A percentile compares a stretch with the other conserved stretches of the same genome.
phyloP scores from a whole-genome alignment of 37 sponge, comb jelly and placozoan genomes.

The Sycon ciliatum region DNA sequence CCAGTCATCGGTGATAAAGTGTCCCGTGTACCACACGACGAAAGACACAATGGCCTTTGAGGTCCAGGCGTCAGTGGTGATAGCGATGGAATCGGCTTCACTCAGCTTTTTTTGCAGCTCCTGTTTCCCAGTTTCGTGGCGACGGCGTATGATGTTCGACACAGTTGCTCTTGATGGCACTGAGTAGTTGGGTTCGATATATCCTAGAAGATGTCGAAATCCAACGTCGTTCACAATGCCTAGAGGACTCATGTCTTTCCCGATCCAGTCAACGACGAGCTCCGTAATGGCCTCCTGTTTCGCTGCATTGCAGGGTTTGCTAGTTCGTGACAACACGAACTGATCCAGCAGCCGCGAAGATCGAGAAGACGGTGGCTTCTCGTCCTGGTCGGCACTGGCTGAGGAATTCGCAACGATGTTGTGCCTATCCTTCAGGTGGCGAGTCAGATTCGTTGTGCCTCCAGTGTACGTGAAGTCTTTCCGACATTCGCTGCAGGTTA shows the following conservation, averaged over 20 bases:
- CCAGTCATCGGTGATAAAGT: neutral
- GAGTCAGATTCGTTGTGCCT: no score
- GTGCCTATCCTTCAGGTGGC: no score
- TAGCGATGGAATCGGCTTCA: neutral
- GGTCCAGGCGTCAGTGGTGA: neutral
- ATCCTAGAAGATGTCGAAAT: neutral
- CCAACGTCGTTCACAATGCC: neutral
- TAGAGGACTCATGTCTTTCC: neutral
- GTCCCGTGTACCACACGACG: neutral
- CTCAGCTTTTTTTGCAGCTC: neutral
- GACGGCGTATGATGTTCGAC: neutral
- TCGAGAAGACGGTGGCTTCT: no score
- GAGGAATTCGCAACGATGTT: no score
- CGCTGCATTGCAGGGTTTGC: no score
- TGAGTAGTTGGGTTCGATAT: neutral
- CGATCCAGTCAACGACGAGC: no score
- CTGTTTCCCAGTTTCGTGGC: neutral
- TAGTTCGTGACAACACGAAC: no score
- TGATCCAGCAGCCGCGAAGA: no score
- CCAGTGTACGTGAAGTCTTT: no score
- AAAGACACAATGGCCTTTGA: neutral
- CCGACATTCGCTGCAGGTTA: no score
- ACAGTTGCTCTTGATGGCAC: neutral
- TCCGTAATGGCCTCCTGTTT: no score
- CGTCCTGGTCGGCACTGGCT: no score